These are phyloP conservation scores for Euleptes europaea DNA, from an alignment of 2,113 vertebrate genomes.

Conservation along the genomic window DNA sequence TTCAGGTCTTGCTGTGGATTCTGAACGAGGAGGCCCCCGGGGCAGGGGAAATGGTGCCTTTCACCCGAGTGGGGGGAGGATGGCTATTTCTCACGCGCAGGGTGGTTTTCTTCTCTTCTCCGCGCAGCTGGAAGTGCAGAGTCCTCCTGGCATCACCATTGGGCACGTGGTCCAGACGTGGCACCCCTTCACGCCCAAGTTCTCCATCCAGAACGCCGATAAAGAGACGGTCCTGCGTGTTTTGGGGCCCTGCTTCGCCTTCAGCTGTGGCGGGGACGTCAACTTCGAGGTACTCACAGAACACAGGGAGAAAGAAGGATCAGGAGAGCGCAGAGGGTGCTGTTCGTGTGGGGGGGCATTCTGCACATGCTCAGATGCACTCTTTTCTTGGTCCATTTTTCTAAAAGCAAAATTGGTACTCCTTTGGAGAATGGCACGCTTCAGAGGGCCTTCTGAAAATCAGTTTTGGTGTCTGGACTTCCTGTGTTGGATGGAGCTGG, in stretches of 20 bases:
- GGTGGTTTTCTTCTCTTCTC: neutral
- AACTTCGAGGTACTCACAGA: conserved; percentile 84
- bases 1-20: neutral
- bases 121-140: conserved; percentile 87
- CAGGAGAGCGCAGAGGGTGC: neutral
- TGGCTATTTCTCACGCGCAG: no score
- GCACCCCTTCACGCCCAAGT: conserved; percentile 84
- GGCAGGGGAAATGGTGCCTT: no score
- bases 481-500: neutral
- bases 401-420: no score
- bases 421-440: neutral
- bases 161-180: conserved; percentile 87
- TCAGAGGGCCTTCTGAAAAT: neutral
- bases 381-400: neutral
- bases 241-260: conserved; percentile 86
- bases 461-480: neutral
- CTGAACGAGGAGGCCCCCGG: neutral
- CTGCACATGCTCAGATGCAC: neutral
- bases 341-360: neutral
- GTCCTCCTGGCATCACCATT: conserved; percentile 85
- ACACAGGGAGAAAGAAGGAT: rapidly evolving
- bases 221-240: conserved; percentile 81
- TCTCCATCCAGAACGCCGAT: conserved; percentile 84
- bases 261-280: conserved; percentile 87
- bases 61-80: neutral